phyloP scores from a whole-genome alignment of 2,888 invertebrate species.

The Melieria crassipennis region DNA sequence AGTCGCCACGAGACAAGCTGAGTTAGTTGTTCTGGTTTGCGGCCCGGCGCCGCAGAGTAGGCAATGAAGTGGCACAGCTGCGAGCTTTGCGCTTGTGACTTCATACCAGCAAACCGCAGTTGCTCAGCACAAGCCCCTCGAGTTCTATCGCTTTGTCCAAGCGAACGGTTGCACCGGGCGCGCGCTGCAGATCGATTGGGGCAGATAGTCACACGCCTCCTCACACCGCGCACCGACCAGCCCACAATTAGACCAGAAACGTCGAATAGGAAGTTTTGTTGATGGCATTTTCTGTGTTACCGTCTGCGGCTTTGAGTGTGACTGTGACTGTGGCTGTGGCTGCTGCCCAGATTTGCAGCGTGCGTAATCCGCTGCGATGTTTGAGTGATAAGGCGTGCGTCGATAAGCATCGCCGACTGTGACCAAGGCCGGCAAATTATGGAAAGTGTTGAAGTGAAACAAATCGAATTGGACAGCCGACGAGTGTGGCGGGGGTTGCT shows the following conservation, averaged over 20 bases:
- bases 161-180: slow-evolving; percentile 23
- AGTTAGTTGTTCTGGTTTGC: no score
- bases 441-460: slow-evolving; percentile 18
- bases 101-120: no score
- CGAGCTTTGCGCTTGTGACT: neutral
- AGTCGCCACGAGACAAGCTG: neutral
- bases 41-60: no score
- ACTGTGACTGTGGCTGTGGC: no score
- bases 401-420: slow-evolving; percentile 17
- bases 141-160: no score
- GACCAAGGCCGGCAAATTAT: slow-evolving; percentile 3
- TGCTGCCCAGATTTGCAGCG: slow-evolving; percentile 13
- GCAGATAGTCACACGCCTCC: slow-evolving; percentile 47
- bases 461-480: slow-evolving; percentile 17
- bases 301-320: no score
- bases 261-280: no score
- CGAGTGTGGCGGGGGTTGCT: no score
- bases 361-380: slow-evolving; percentile 18
- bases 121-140: no score
- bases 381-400: slow-evolving; percentile 19
- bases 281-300: no score
- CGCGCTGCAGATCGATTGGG: slow-evolving; percentile 57
- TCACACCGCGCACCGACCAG: no score
- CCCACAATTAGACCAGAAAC: no score
- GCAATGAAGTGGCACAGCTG: neutral